phyloP scores from a whole-genome alignment of 2,113 vertebrate genomes.

The Ovis canadensis region DNA sequence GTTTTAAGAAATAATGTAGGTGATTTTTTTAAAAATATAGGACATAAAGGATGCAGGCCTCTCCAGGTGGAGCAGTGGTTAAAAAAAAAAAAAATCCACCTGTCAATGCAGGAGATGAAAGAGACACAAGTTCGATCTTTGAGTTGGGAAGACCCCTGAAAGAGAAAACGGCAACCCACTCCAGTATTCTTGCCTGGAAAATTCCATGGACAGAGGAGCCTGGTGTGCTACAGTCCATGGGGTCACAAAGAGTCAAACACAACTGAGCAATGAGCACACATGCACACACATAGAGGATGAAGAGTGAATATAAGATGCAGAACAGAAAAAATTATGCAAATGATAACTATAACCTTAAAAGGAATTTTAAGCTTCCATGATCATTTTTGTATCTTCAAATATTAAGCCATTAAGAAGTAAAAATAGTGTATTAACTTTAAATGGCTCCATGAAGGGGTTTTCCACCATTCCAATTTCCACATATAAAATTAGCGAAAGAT shows the following conservation, averaged over 20 bases:
- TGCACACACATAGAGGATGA: neutral
- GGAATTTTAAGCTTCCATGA: neutral
- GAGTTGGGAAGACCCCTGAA: neutral
- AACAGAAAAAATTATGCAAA: neutral
- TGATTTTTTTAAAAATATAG: neutral
- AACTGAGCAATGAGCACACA: neutral
- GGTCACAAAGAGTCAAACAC: neutral
- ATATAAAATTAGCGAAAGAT: neutral
- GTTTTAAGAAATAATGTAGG: neutral
- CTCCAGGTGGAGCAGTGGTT: neutral
- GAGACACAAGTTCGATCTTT: neutral
- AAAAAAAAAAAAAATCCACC: neutral
- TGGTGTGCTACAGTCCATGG: neutral
- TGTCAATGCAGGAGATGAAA: neutral
- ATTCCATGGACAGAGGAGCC: neutral
- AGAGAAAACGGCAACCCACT: neutral
- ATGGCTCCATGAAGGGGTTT: neutral
- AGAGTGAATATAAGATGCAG: neutral
- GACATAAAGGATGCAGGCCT: neutral
- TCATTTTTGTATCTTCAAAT: neutral
- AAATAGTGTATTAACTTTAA: neutral
- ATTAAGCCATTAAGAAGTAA: conserved; percentile 28
- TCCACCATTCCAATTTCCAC: neutral
- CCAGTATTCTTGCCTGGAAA: neutral
- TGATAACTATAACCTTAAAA: neutral